Base-by-base conservation (phyloP, 2,797 vertebrate species). In the Rachycentron canadum region DNA sequence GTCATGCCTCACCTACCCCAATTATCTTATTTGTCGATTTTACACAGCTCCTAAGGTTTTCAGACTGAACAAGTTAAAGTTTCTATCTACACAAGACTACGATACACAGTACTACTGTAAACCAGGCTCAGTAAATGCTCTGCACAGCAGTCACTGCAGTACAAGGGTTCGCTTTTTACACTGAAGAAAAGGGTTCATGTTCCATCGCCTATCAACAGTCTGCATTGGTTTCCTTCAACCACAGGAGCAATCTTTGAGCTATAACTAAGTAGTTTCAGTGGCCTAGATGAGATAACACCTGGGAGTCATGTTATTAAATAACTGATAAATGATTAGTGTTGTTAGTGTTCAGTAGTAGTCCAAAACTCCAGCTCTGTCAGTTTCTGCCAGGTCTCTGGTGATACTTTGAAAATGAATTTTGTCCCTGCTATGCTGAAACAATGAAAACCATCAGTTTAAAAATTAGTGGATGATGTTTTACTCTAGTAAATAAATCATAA, bases 1-100 rank as follows among this genome's bases (percentile, higher is more conserved):
- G 69, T 69, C 38, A 76, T 67, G 67, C 75, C 74, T 79, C 79
- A 79, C 69, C 70, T 78, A 73, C 47, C 59, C 40, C 81, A 65
- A 53, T 82, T 49, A 82, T 86, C 76, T 75, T 57, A 73, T 88
- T 75, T 85, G 70, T 85, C 82, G 76, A 58, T 82, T 81, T 64
- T 72, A 73, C 41, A 59, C 68, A 79, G 32, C 67, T 52, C 34
- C 47, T 52, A 61, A 62, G 25, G 25, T 76, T 79, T 87, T 78
- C 55, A 58, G 25, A 57, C 41, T 43, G 50, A 88, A 64, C 61
- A 61, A 69, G 69, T 80, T 30, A 34, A 84, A 73, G 63, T 76
- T 66, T 38, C n/a, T 32, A 32, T 84, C 57, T 38, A 56, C 34
- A 62, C 17, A 34, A 55, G 36, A 28, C 14, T 49, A 17, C 53